Percentiles rank a stretch among this genome's conserved stretches.
Conservation (phyloP, 2,113 vertebrate species). For the Neodontobutis hainanensis region DNA sequence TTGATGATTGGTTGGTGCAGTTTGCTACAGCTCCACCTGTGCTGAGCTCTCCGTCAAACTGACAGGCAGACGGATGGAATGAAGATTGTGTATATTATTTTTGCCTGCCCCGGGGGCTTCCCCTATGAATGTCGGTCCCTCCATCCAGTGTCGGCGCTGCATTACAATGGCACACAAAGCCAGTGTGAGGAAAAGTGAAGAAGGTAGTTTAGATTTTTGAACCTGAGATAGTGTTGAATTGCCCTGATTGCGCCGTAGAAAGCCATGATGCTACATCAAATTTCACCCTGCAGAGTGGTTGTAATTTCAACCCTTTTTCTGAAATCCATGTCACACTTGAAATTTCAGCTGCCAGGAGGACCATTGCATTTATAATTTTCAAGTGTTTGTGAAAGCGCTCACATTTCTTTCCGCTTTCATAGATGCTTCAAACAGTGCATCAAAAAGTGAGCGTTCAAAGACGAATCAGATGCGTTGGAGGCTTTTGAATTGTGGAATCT, state of each 20-base stretch:
- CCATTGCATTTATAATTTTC: conserved; percentile 13
- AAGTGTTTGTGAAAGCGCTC: conserved; percentile 14
- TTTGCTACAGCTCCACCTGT: conserved; percentile 3
- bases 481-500: background rate
- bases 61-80: conserved; percentile 31
- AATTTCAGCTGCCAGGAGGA: conserved; percentile 16
- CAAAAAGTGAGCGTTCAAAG: conserved; percentile 8
- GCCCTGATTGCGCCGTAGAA: no score
- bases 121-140: conserved; percentile 21
- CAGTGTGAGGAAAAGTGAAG: background rate
- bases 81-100: conserved; percentile 35
- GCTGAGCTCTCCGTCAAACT: conserved; percentile 36
- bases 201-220: no score
- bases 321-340: conserved; percentile 15
- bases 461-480: conserved; percentile 7
- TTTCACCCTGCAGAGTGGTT: conserved; percentile 6
- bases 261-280: no score
- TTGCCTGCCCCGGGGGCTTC: conserved; percentile 15
- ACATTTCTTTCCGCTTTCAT: conserved; percentile 3
- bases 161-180: conserved; percentile 5
- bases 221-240: no score
- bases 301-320: conserved; percentile 33
- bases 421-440: conserved; percentile 4
- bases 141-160: conserved; percentile 8
- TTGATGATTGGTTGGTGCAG: background rate